A percentile compares a stretch with the other conserved stretches of the same genome.
Evolutionary conservation across 2,888 invertebrate genomes (phyloP).

Genomic region (Sphinx pinastri): DNA sequence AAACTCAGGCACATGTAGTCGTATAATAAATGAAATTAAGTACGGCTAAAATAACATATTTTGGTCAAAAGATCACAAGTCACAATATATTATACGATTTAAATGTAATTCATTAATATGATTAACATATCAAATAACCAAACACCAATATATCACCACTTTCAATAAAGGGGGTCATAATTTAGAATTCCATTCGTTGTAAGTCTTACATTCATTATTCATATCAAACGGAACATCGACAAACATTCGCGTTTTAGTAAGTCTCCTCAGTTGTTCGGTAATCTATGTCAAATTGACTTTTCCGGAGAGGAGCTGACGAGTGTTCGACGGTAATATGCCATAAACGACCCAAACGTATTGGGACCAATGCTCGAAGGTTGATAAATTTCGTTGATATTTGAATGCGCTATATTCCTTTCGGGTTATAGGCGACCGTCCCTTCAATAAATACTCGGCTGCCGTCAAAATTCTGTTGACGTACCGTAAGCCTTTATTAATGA

Average conservation of each 20-base stretch:
- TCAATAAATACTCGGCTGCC: constrained; percentile 66
- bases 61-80: too few species aligned
- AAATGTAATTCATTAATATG: constrained; percentile 23
- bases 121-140: constrained; percentile 5
- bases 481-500: constrained; percentile 67
- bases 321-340: constrained; percentile 76
- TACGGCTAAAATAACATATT: neutral
- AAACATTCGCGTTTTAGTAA: constrained; percentile 68
- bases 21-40: too few species aligned
- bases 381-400: constrained; percentile 81
- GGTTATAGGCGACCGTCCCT: constrained; percentile 65
- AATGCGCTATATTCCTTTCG: constrained; percentile 76
- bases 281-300: constrained; percentile 81
- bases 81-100: constrained; percentile 28
- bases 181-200: constrained; percentile 6
- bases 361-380: constrained; percentile 72
- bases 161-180: constrained; percentile 3
- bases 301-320: constrained; percentile 77
- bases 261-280: constrained; percentile 68
- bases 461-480: constrained; percentile 59
- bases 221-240: constrained; percentile 57
- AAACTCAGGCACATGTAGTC: too few species aligned
- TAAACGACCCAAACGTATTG: constrained; percentile 80
- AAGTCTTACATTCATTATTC: constrained; percentile 55
- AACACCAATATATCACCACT: neutral